These are phyloP conservation scores for Probosciger aterrimus DNA, from an alignment of 2,113 vertebrate genomes.

Conservation along the genomic window DNA sequence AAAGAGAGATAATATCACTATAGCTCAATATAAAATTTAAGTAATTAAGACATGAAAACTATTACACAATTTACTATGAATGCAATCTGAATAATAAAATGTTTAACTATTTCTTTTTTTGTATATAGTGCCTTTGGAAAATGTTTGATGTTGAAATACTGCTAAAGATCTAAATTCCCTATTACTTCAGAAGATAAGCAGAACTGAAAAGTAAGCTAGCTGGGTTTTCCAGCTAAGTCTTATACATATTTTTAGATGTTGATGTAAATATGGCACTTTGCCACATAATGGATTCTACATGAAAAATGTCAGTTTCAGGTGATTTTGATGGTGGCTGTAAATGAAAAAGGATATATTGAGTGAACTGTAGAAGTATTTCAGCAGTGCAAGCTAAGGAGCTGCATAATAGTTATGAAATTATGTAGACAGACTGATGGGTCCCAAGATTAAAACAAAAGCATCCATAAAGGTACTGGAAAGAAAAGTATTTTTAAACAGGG, in stretches of 20 bases:
- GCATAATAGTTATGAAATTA: slow-evolving; percentile 29
- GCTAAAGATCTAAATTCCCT: background rate
- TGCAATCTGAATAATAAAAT: slow-evolving; percentile 76
- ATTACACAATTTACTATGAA: slow-evolving; percentile 82
- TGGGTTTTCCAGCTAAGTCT: background rate
- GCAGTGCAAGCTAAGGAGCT: slow-evolving; percentile 17
- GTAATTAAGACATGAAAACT: slow-evolving; percentile 88
- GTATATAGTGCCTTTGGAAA: background rate
- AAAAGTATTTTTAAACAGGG: background rate
- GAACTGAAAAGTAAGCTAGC: background rate
- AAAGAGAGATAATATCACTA: slow-evolving; percentile 84
- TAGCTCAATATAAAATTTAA: slow-evolving; percentile 85
- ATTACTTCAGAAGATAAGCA: background rate
- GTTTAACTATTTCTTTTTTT: slow-evolving; percentile 59
- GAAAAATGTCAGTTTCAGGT: slow-evolving; percentile 34
- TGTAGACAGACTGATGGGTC: slow-evolving; percentile 14
- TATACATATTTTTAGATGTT: background rate
- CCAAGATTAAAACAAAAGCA: slow-evolving; percentile 23
- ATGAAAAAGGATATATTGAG: slow-evolving; percentile 14
- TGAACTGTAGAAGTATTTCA: slow-evolving; percentile 16
- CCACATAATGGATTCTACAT: background rate
- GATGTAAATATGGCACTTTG: background rate
- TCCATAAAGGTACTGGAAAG: background rate
- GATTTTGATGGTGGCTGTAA: slow-evolving; percentile 23
- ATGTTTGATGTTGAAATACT: background rate